These are phyloP conservation scores for Sarcophaga carnaria DNA, from an alignment of 2,888 invertebrate species.

Conservation along the genomic window DNA sequence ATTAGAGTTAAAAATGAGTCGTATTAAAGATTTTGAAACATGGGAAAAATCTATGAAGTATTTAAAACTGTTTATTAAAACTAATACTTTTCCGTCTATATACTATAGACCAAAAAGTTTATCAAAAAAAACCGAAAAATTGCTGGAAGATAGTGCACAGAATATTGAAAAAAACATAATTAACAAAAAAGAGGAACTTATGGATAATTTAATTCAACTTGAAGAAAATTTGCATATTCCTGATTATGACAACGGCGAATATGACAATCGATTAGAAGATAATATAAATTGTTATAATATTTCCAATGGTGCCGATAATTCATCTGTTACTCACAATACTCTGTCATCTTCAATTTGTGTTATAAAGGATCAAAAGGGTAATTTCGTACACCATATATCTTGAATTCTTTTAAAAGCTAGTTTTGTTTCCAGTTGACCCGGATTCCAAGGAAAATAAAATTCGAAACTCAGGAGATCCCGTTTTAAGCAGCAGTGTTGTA, in stretches of 20 bases:
- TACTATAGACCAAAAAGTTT: conserved; percentile 94
- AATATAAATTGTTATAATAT: neutral
- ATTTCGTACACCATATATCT: neutral
- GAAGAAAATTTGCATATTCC: conserved; percentile 81
- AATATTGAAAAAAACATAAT: conserved; percentile 86
- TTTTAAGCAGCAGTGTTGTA: conserved; percentile 71
- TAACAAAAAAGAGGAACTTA: conserved; percentile 85
- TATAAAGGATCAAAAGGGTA: conserved; percentile 47
- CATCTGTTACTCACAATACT: conserved; percentile 5
- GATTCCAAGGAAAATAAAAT: conserved; percentile 71
- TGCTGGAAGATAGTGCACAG: conserved; percentile 85
- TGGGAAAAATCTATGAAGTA: conserved; percentile 92
- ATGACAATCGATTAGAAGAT: conserved; percentile 4
- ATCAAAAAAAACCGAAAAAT: conserved; percentile 86
- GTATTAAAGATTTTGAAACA: conserved; percentile 92
- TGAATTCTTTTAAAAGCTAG: neutral
- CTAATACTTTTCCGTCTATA: conserved; percentile 92
- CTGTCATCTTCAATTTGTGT: conserved; percentile 50
- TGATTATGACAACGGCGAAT: conserved; percentile 72
- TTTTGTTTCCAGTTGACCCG: conserved; percentile 68
- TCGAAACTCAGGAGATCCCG: conserved; percentile 68
- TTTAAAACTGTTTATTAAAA: conserved; percentile 92
- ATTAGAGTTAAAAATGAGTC: conserved; percentile 93
- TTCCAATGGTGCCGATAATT: neutral
- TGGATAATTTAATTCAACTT: conserved; percentile 86